A percentile compares a stretch with the other conserved stretches of the same genome.
phyloP scores from a whole-genome alignment of 2,113 vertebrate species.

The Todiramphus saurophagus region DNA sequence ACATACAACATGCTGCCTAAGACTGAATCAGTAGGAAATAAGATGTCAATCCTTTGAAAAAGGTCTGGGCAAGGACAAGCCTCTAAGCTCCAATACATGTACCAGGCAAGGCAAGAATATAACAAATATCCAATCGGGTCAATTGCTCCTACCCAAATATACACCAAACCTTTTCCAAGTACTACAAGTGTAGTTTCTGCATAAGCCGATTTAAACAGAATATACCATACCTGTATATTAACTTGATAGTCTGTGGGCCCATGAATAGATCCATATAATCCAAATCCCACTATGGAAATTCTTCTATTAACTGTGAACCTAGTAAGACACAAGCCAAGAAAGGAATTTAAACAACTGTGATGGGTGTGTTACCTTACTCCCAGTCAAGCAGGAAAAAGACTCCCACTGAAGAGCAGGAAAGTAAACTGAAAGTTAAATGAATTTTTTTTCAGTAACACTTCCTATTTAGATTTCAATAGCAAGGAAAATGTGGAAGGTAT shows the following conservation, averaged over 20 bases:
- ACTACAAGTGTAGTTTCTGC: not conserved
- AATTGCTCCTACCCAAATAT: not conserved
- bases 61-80: not conserved
- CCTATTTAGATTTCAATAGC: not conserved
- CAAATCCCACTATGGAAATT: slow-evolving; percentile 93
- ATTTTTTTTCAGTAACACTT: not conserved
- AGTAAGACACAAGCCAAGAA: slow-evolving; percentile 2
- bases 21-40: not conserved
- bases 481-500: not conserved
- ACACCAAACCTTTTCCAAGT: not conserved
- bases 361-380: not conserved
- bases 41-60: not conserved
- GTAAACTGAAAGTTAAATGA: not conserved
- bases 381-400: not conserved
- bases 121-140: not conserved
- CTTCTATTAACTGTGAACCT: slow-evolving; percentile 94
- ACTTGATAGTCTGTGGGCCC: slow-evolving; percentile 95
- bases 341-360: not conserved
- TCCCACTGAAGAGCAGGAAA: not conserved
- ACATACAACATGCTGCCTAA: not conserved
- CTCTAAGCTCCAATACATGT: not conserved
- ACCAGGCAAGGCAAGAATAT: not conserved
- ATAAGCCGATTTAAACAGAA: not conserved
- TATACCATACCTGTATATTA: slow-evolving; percentile 89
- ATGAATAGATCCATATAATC: slow-evolving; percentile 94